Conservation (phyloP, 2,888 invertebrate species). For the Zonitis immaculata region DNA sequence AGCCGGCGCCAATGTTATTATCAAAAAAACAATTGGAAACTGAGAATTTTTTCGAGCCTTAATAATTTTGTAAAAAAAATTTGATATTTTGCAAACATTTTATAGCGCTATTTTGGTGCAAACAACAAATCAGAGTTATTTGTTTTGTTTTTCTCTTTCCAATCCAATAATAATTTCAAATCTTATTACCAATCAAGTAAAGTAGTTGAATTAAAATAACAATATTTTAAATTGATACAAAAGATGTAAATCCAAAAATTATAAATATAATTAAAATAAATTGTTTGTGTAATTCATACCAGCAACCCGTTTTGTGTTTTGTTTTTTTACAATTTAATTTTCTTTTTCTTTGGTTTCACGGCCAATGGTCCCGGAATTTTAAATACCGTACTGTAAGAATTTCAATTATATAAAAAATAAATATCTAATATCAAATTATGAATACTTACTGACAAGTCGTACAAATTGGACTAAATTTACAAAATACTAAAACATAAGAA, state of each 20-base stretch:
- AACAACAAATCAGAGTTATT: neutral
- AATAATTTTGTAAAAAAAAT: slow-evolving; percentile 12
- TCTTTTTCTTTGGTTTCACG: slow-evolving; percentile 77
- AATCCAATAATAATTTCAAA: neutral
- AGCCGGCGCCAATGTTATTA: slow-evolving; percentile 35
- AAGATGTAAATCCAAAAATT: neutral
- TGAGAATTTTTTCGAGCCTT: slow-evolving; percentile 10
- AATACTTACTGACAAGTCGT: slow-evolving; percentile 94
- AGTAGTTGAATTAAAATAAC: neutral
- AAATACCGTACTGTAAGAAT: slow-evolving; percentile 75
- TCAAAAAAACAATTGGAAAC: slow-evolving; percentile 23
- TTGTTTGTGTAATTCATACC: neutral
- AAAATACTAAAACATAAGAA: slow-evolving; percentile 95
- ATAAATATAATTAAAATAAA: neutral
- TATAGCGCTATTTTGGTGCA: neutral
- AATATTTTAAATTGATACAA: neutral
- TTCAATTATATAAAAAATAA: slow-evolving; percentile 11
- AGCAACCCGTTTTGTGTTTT: too few species aligned
- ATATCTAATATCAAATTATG: slow-evolving; percentile 4
- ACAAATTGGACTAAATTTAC: slow-evolving; percentile 95
- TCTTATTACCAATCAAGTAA: neutral
- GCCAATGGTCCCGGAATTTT: slow-evolving; percentile 80
- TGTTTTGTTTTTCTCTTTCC: neutral
- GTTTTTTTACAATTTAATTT: slow-evolving; percentile 55
- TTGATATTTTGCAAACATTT: slow-evolving; percentile 12